phyloP scores from a whole-genome alignment of 2,888 invertebrate genomes.

The Drosophila borborema region DNA sequence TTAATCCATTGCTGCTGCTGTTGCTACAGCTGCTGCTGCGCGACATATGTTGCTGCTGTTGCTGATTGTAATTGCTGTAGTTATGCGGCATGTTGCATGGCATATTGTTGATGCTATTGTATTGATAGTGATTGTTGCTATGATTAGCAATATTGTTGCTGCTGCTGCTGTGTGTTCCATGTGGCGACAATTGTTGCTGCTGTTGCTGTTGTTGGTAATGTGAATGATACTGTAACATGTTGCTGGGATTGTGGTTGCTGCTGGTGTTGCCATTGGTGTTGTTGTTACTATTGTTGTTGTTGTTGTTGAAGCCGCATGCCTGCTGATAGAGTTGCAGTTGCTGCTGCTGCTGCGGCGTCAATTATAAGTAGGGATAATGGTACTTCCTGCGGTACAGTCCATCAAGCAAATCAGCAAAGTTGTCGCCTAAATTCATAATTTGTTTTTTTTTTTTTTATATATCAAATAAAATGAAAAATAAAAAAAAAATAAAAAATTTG shows the following conservation, averaged over 20 bases:
- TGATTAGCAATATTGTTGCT: slow-evolving; percentile 41
- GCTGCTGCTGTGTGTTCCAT: slow-evolving; percentile 33
- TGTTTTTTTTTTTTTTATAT: slow-evolving; percentile 9
- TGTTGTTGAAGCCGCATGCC: slow-evolving; percentile 62
- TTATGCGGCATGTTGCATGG: slow-evolving; percentile 14
- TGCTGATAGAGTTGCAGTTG: slow-evolving; percentile 74
- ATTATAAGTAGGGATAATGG: slow-evolving; percentile 85
- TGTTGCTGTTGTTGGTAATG: slow-evolving; percentile 36
- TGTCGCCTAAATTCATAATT: slow-evolving; percentile 68
- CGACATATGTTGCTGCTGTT: slow-evolving; percentile 17
- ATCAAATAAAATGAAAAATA: slow-evolving; percentile 37
- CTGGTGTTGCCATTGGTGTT: slow-evolving; percentile 34
- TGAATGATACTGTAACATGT: slow-evolving; percentile 21
- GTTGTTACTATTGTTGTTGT: slow-evolving; percentile 38
- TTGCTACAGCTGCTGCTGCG: slow-evolving; percentile 21
- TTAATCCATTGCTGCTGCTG: slow-evolving; percentile 17
- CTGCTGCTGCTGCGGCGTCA: slow-evolving; percentile 81
- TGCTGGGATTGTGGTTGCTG: slow-evolving; percentile 28
- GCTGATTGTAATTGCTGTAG: slow-evolving; percentile 18
- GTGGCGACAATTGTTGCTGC: slow-evolving; percentile 30
- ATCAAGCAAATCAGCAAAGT: slow-evolving; percentile 84
- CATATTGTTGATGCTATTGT: slow-evolving; percentile 17
- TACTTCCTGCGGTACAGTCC: slow-evolving; percentile 85
- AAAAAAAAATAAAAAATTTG: slow-evolving; percentile 26
- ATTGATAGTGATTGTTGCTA: slow-evolving; percentile 25